Evolutionary conservation across 37 sponge, comb jelly and placozoan genomes (phyloP), one percentile per base, ranked within the genome.

Genomic region (Oopsacas minuta): DNA sequence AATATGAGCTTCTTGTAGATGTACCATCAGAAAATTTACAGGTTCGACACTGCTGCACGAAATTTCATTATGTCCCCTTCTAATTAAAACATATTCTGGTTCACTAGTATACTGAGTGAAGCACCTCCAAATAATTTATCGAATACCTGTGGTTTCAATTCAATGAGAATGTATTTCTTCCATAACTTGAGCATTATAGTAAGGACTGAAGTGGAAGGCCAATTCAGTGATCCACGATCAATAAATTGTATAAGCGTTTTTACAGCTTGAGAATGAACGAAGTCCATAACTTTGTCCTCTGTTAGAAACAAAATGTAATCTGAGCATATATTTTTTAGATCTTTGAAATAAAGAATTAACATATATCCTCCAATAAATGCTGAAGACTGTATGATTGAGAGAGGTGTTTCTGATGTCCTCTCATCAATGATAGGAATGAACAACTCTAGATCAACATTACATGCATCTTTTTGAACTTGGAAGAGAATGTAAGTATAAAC

Each of bases 281-380:
- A 61, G 75, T 61, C 75, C 7, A 61, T 61, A 61, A 61, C 75
- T 61, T 61, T 61, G 75, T 61, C 75, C 75, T 61, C 75, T 12
- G 75, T 61, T 61, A 61, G 75, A 61, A 61, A 61, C 22, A 61
- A 20, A 3, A 61, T 3, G 75, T 34, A 61, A 61, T 61, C 75
- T n/a, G n/a, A n/a, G n/a, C 7, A 61, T 61, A 61, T 32, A 25
- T 61, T 61, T 61, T 25, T 61, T 34, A 25, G 22, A 25, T 12
- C 32, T 61, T 61, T 32, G 75, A 61, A 61, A 61, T n/a, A 61
- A 20, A 3, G 28, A 10, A 34, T 34, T 32, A 61, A 32, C 75
- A 15, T 15, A 15, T 42, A 42, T 61, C 75, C 75, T 61, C 75
- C 75, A 20, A 61, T 61, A 61, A 61, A 61, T 61, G 75, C 75